phyloP scores from a whole-genome alignment of 2,113 vertebrate species.

The Struthidea cinerea region DNA sequence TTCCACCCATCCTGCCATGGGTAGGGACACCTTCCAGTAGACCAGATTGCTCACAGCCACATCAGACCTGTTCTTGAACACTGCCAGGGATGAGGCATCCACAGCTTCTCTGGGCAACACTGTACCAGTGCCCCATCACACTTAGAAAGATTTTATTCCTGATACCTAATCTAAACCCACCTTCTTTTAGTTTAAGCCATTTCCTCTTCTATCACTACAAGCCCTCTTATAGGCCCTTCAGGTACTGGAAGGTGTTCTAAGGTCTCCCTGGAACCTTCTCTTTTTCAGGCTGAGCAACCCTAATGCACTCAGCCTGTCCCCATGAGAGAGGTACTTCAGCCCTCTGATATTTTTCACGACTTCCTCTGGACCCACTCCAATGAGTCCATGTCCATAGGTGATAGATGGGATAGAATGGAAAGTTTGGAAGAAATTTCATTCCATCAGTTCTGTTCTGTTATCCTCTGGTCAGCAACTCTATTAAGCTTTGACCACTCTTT shows the following conservation, averaged over 20 bases:
- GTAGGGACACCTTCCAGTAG: neutral
- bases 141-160: neutral
- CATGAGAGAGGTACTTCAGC: neutral
- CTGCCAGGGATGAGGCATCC: neutral
- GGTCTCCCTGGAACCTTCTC: neutral
- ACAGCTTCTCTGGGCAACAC: neutral
- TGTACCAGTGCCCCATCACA: neutral
- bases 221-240: neutral
- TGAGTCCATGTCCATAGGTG: neutral
- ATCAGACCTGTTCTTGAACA: neutral
- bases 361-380: neutral
- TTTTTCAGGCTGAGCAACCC: neutral
- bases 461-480: neutral
- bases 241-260: neutral
- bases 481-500: neutral
- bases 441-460: neutral
- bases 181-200: neutral
- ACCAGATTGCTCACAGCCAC: neutral
- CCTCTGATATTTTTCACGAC: neutral
- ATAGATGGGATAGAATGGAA: neutral
- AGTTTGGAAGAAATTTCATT: neutral
- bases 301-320: neutral
- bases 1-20: neutral
- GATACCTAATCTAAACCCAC: neutral
- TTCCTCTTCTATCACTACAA: neutral